Conservation (phyloP, 2,113 vertebrate species). For the Enhydra lutris region DNA sequence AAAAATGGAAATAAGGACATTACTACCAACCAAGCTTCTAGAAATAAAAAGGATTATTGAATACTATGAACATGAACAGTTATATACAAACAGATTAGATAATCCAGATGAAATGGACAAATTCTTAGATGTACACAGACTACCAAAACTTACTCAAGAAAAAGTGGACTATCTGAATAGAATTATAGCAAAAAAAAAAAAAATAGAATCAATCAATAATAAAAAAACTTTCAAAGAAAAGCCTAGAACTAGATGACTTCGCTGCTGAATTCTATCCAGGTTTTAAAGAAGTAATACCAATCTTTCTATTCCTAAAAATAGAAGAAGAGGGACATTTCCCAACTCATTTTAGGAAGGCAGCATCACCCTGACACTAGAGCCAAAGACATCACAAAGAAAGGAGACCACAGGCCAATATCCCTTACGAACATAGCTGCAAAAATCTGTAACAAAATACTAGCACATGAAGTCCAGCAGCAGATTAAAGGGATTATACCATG, state of each 20-base stretch:
- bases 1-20: background rate
- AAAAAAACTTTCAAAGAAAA: background rate
- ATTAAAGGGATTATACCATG: conserved; percentile 2
- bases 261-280: background rate
- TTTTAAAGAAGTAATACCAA: background rate
- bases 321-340: background rate
- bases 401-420: background rate
- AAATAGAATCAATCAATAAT: background rate
- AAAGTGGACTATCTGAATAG: background rate
- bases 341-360: background rate
- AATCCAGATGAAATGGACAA: background rate
- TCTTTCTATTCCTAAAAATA: background rate
- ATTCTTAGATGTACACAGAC: background rate
- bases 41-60: background rate
- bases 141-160: background rate
- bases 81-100: background rate
- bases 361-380: background rate
- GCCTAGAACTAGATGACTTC: background rate
- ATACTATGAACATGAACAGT: background rate
- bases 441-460: background rate
- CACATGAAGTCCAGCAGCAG: background rate
- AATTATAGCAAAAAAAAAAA: background rate
- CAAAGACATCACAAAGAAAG: background rate
- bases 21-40: background rate
- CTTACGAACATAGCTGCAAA: background rate